Conservation (phyloP, 2,888 invertebrate species). For the Hydriomena furcata region DNA sequence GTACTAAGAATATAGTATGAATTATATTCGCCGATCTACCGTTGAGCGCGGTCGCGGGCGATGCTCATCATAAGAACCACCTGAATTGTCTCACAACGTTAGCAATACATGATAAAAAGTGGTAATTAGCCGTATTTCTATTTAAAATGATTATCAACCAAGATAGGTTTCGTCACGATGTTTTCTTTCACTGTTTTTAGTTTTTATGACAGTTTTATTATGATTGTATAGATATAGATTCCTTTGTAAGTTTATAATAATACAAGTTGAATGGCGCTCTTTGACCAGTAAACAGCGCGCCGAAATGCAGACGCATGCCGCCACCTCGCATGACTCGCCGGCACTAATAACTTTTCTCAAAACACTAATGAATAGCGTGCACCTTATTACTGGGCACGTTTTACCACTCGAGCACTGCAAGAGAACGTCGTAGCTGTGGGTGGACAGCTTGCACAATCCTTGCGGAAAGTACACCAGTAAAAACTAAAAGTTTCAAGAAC, state of each 20-base stretch:
- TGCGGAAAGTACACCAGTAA: background rate
- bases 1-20: too few relatives aligned
- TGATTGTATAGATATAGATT: background rate
- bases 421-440: background rate
- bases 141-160: too few relatives aligned
- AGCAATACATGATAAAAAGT: too few relatives aligned
- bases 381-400: slow-evolving; percentile 79
- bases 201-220: too few relatives aligned
- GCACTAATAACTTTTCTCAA: slow-evolving; percentile 77
- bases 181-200: too few relatives aligned
- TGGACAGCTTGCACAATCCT: background rate
- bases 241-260: slow-evolving; percentile 17
- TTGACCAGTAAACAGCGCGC: slow-evolving; percentile 62
- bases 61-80: too few relatives aligned
- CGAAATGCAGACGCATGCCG: slow-evolving; percentile 73
- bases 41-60: too few relatives aligned
- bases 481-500: background rate
- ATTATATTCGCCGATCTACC: too few relatives aligned
- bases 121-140: too few relatives aligned
- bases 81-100: too few relatives aligned
- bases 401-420: slow-evolving; percentile 55
- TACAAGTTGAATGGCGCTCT: slow-evolving; percentile 37
- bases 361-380: slow-evolving; percentile 79
- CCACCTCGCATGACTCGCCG: slow-evolving; percentile 60
- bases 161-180: too few relatives aligned